phyloP scores from a whole-genome alignment of 2,113 vertebrate genomes.

The Motacilla tschutschensis region DNA sequence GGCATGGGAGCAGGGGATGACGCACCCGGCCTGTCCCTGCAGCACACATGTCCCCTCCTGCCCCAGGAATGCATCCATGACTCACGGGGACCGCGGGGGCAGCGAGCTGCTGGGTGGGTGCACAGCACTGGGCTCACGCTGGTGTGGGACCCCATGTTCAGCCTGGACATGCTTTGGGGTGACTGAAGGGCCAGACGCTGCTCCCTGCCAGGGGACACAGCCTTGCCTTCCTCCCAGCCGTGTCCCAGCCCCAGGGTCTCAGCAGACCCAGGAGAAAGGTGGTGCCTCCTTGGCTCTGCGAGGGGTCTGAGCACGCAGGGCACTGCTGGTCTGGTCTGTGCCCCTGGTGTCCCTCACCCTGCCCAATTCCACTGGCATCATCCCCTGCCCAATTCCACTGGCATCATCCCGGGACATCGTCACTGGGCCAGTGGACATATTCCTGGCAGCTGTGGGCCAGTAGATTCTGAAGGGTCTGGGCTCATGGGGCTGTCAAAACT shows the following conservation, averaged over 20 bases:
- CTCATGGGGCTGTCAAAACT: background rate
- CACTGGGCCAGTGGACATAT: rapidly evolving
- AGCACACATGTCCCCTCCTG: background rate
- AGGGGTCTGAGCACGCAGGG: background rate
- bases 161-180: too few species aligned
- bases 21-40: background rate
- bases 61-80: background rate
- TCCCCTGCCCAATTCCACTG: background rate
- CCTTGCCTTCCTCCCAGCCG: background rate
- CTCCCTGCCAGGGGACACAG: background rate
- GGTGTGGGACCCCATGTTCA: rapidly evolving
- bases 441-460: background rate
- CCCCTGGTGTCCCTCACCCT: rapidly evolving
- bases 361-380: background rate
- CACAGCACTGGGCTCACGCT: background rate
- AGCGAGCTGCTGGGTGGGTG: background rate
- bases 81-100: background rate
- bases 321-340: background rate
- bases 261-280: background rate
- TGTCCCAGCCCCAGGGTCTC: rapidly evolving
- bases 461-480: background rate
- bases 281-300: background rate
- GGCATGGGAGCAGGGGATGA: conserved; percentile 36
- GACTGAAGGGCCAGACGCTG: background rate
- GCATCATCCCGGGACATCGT: rapidly evolving